These are phyloP conservation scores for Nebria salina DNA, from an alignment of 2,888 invertebrate species.

Conservation along the genomic window DNA sequence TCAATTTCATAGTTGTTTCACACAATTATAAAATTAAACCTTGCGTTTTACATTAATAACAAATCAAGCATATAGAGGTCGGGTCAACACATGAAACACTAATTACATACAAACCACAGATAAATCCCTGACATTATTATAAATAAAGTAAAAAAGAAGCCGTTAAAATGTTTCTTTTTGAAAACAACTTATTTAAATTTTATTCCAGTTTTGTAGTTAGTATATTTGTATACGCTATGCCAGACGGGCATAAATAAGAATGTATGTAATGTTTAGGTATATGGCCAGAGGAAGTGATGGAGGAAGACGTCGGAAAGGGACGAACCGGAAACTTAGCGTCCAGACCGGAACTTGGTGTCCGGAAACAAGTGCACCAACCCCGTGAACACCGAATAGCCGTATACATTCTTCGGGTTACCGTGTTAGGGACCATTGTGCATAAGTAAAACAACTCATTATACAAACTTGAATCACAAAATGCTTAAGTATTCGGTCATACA, in stretches of 20 bases:
- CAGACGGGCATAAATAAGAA: neutral
- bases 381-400: constrained; percentile 15
- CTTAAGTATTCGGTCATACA: too few relatives aligned
- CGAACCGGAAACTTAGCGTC: constrained; percentile 56
- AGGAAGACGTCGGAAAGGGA: constrained; percentile 53
- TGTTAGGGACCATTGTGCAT: neutral
- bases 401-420: neutral
- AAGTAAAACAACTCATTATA: neutral
- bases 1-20: neutral
- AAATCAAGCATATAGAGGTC: neutral
- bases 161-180: neutral
- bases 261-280: neutral
- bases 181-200: too few relatives aligned
- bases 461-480: too few relatives aligned
- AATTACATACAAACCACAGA: neutral
- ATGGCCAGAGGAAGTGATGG: constrained; percentile 26
- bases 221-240: neutral
- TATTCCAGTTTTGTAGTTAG: too few relatives aligned
- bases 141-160: neutral
- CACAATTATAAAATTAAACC: neutral
- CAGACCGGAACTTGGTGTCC: constrained; percentile 57
- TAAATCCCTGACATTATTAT: neutral
- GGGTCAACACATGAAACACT: neutral
- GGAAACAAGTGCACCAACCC: constrained; percentile 45
- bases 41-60: neutral